Evolutionary conservation across 2,113 vertebrate species (phyloP).

Genomic region (Mastomys coucha): DNA sequence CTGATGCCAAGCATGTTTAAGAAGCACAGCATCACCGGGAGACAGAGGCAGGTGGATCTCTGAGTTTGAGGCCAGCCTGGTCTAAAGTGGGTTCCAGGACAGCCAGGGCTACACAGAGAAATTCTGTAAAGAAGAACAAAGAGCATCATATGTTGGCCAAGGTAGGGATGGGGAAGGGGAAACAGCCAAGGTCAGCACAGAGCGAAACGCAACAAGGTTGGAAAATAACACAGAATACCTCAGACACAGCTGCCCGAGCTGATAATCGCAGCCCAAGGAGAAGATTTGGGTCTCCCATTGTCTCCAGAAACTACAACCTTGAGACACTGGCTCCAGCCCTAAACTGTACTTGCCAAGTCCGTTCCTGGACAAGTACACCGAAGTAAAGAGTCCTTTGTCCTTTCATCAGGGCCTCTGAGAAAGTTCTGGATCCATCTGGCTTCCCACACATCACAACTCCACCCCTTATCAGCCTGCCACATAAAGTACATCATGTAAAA

Average conservation of each 20-base stretch:
- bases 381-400: background rate
- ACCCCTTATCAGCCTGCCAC: background rate
- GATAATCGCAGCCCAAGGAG: background rate
- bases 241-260: background rate
- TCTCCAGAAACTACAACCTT: background rate
- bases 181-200: background rate
- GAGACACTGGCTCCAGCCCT: background rate
- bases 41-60: no score
- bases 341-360: background rate
- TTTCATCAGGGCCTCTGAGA: background rate
- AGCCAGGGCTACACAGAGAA: no score
- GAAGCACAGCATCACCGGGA: no score
- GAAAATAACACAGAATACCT: background rate
- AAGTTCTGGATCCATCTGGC: background rate
- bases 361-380: background rate
- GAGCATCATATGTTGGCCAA: no score
- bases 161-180: background rate
- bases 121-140: no score
- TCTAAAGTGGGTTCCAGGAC: no score
- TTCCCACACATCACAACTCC: background rate
- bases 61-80: no score
- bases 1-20: no score
- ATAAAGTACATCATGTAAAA: background rate
- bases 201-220: background rate
- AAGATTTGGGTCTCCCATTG: background rate